Base-by-base conservation (phyloP, 2,113 vertebrate species). In the Enhydra lutris region DNA sequence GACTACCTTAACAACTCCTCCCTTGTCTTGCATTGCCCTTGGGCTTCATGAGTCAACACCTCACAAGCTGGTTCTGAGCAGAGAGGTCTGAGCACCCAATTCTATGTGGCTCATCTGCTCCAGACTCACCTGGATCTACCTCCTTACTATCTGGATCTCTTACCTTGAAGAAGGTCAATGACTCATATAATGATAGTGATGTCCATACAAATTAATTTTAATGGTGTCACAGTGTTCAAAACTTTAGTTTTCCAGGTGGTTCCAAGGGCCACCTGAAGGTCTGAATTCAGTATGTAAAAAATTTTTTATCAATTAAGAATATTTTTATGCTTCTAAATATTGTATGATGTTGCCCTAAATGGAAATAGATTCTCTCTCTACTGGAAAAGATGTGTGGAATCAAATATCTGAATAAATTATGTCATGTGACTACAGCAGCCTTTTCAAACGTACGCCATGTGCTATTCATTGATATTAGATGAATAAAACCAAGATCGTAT, bases 371-470 rank as follows among this genome's bases (percentile, higher is more conserved):
- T 86, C n/a, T 76, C 31, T 92, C 55, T 95, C 84, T 71, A 80
- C 52, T 76, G 18, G 17, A 80, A 11, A 26, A 10, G 8, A 36
- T 71, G 11, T 42, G 15, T 71, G 14, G 26, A 95, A 91, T 97
- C 55, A 95, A 71, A 90, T 52, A 88, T 57, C 21, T 93, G 55
- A 96, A 88, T 82, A 95, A 95, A 96, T 96, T 79, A 89, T 93
- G 61, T 65, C 8, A 83, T 83, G 31, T 20, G 15, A 71, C 52
- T 82, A 42, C 0, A 61, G 50, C 20, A 94, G 42, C 2, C 55
- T 73, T 92, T 97, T 95, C 71, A 90, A 95, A 88, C 42, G 52
- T 55, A 29, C 17, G 11, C 15, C 23, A 61, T 78, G 31, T 81
- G 95, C 71, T 92, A 89, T 61, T 81, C 88, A 96, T 55, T 92